These are phyloP conservation scores for Tetraodon nigroviridis DNA, from an alignment of 2,113 vertebrate species.

Conservation along the genomic window DNA sequence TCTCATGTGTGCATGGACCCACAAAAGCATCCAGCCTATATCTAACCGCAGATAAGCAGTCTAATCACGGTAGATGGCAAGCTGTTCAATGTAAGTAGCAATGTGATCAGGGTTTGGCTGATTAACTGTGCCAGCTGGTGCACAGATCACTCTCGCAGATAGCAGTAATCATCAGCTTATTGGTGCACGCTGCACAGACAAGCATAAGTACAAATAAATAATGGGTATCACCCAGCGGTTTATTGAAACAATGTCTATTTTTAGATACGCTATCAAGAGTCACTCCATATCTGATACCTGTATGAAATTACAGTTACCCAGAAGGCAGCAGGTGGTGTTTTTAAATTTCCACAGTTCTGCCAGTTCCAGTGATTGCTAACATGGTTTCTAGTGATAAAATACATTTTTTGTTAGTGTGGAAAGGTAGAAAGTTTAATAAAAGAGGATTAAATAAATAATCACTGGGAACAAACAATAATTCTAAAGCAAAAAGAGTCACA, in stretches of 20 bases:
- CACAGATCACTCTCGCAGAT: constrained; percentile 50
- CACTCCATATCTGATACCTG: background rate
- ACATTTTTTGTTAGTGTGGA: constrained; percentile 12
- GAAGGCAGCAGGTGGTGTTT: constrained; percentile 10
- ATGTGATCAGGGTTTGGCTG: constrained; percentile 55
- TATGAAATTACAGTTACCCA: background rate
- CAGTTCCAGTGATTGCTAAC: constrained; percentile 5
- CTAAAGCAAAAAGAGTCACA: background rate
- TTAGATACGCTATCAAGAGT: constrained; percentile 11
- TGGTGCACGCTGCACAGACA: constrained; percentile 34
- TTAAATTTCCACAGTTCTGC: background rate
- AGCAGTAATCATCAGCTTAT: constrained; percentile 55
- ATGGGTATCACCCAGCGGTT: constrained; percentile 6
- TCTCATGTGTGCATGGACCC: constrained; percentile 3
- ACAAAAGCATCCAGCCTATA: constrained; percentile 9
- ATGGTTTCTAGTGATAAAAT: constrained; percentile 10
- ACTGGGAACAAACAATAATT: constrained; percentile 5
- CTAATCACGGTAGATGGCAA: constrained; percentile 55
- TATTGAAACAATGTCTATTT: constrained; percentile 10
- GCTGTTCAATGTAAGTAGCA: constrained; percentile 51
- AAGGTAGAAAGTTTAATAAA: constrained; percentile 25
- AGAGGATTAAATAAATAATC: constrained; percentile 21
- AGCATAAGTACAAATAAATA: constrained; percentile 33
- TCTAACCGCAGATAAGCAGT: constrained; percentile 49
- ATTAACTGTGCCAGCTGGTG: constrained; percentile 59